phyloP scores from a whole-genome alignment of 2,888 invertebrate genomes.

The Auanema freiburgensis region DNA sequence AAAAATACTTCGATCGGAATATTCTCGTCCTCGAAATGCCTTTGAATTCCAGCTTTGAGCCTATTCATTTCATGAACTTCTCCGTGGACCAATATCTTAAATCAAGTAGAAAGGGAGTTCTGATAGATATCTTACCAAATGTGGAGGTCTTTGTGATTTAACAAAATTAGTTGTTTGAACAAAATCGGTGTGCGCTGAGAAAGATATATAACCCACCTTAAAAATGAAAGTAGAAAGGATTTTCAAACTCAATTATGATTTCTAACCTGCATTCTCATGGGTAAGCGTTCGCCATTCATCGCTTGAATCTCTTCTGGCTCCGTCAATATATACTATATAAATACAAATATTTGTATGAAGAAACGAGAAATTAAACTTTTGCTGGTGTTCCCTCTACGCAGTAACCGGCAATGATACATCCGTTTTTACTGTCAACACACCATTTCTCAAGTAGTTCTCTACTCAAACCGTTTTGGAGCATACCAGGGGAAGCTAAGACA shows the following conservation, averaged over 20 bases:
- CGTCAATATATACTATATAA: conserved; percentile 82
- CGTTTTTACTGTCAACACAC: conserved; percentile 97
- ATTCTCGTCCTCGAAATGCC: conserved; percentile 85
- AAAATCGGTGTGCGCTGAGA: conserved; percentile 98
- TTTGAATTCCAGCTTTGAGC: conserved; percentile 86
- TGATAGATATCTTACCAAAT: conserved; percentile 74
- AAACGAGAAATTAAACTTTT: conserved; percentile 58
- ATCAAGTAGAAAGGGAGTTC: not conserved
- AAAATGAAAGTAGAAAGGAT: not conserved
- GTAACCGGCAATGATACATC: conserved; percentile 92
- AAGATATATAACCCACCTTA: conserved; percentile 89
- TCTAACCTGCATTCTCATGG: conserved; percentile 69
- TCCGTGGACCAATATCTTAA: conserved; percentile 87
- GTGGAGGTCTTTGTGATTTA: conserved; percentile 87
- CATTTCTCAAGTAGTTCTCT: conserved; percentile 96
- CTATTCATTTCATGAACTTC: conserved; percentile 98
- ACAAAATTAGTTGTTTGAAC: conserved; percentile 97
- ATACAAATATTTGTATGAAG: conserved; percentile 19
- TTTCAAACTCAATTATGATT: not conserved
- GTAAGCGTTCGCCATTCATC: conserved; percentile 91
- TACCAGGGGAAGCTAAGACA: conserved; percentile 98
- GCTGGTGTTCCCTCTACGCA: conserved; percentile 71
- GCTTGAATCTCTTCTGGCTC: conserved; percentile 97
- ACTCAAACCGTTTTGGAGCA: conserved; percentile 98
- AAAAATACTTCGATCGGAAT: conserved; percentile 47